Conservation (phyloP, 23 tunicate genomes). For the Halocynthia roretzi region DNA sequence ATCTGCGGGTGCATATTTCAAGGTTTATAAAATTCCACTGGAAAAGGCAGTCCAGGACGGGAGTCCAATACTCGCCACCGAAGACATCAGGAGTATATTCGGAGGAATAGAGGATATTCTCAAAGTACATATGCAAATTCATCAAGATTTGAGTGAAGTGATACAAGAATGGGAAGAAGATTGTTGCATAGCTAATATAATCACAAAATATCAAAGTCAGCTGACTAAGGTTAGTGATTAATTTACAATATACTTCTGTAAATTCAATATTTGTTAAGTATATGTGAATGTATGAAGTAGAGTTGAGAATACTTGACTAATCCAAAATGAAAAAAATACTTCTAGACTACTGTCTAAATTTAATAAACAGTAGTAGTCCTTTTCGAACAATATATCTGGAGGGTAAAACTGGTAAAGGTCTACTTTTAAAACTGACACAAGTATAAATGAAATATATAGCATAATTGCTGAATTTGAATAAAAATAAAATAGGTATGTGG, state of each 20-base stretch:
- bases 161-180: slow-evolving; percentile 86
- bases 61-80: slow-evolving; percentile 47
- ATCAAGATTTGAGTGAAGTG: slow-evolving; percentile 59
- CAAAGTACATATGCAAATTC: slow-evolving; percentile 42
- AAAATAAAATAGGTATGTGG: too few species aligned
- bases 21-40: slow-evolving; percentile 86
- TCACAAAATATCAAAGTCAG: slow-evolving; percentile 59
- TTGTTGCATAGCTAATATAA: slow-evolving; percentile 64
- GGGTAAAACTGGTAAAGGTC: too few species aligned
- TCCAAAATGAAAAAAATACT: too few species aligned
- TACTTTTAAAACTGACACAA: too few species aligned
- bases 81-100: slow-evolving; percentile 62
- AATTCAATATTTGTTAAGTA: too few species aligned
- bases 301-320: too few species aligned
- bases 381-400: too few species aligned
- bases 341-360: too few species aligned
- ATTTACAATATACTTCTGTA: background rate
- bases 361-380: too few species aligned
- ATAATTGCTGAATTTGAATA: too few species aligned
- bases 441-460: too few species aligned
- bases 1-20: background rate
- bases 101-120: slow-evolving; percentile 66
- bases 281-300: too few species aligned
- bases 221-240: slow-evolving; percentile 47
- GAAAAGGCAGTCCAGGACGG: slow-evolving; percentile 57